Evolutionary conservation across 2,888 invertebrate genomes (phyloP).

Genomic region (Tetropium fuscum): DNA sequence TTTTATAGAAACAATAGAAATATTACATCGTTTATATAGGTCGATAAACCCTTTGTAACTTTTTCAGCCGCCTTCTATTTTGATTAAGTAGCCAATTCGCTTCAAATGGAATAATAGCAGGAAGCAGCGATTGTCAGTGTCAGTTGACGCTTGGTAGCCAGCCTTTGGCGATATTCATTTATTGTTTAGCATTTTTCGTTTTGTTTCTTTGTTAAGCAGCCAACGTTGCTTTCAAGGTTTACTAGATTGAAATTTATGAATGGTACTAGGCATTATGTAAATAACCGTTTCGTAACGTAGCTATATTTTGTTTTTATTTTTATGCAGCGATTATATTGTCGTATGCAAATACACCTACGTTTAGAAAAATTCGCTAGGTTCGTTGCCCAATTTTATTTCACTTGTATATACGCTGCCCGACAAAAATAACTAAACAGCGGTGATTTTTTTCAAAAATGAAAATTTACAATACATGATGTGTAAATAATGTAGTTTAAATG

Average conservation of each 20-base stretch:
- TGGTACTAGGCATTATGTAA: slow-evolving; percentile 19
- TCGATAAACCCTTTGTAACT: slow-evolving; percentile 34
- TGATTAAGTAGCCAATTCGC: slow-evolving; percentile 27
- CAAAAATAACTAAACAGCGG: no score
- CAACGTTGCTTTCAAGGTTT: slow-evolving; percentile 32
- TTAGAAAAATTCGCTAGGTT: no score
- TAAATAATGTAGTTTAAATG: no score
- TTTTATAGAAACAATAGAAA: no score
- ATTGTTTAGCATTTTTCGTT: slow-evolving; percentile 27
- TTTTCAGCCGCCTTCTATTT: slow-evolving; percentile 25
- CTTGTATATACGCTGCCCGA: no score
- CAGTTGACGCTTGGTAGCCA: slow-evolving; percentile 8
- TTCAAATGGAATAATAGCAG: slow-evolving; percentile 41
- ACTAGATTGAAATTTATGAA: slow-evolving; percentile 31
- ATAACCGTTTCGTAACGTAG: slow-evolving; percentile 11
- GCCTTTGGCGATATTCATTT: slow-evolving; percentile 32
- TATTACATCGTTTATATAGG: slow-evolving; percentile 21
- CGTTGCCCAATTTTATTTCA: no score
- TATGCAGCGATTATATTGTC: slow-evolving; percentile 1
- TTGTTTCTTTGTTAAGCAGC: slow-evolving; percentile 30
- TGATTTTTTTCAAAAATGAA: no score
- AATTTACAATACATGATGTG: no score
- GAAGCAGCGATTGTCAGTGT: slow-evolving; percentile 36
- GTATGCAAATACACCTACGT: background rate
- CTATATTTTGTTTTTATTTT: slow-evolving; percentile 9